Percentiles rank a stretch among this genome's conserved stretches.
Conservation (phyloP, 2,888 invertebrate species). For the Psococerastis gibbosa region DNA sequence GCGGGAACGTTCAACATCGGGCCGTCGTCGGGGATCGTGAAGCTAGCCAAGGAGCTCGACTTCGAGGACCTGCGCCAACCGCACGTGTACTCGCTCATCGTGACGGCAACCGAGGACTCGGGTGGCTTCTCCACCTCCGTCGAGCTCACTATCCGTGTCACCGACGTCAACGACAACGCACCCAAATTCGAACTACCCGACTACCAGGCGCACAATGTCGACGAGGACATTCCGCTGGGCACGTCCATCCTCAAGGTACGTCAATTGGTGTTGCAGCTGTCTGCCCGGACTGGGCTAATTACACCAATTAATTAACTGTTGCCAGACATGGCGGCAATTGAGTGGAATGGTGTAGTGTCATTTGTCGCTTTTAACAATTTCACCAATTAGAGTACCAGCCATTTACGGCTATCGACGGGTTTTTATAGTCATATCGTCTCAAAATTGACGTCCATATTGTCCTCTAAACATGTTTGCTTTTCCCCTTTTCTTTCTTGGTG, state of each 20-base stretch:
- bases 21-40: slow-evolving; percentile 84
- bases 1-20: slow-evolving; percentile 88
- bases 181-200: slow-evolving; percentile 92
- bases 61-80: slow-evolving; percentile 91
- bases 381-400: no score
- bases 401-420: no score
- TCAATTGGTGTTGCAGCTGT: no score
- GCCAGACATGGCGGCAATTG: no score
- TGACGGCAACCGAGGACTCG: slow-evolving; percentile 93
- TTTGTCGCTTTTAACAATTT: no score
- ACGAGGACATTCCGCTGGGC: slow-evolving; percentile 83
- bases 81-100: slow-evolving; percentile 78
- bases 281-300: no score
- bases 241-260: slow-evolving; percentile 62
- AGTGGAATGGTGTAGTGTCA: no score
- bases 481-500: no score
- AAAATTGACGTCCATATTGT: no score
- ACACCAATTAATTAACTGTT: no score
- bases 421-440: no score
- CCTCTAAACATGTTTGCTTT: no score
- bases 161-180: slow-evolving; percentile 94
- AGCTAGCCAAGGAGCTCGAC: slow-evolving; percentile 86
- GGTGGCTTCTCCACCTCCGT: slow-evolving; percentile 90
- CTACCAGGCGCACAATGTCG: slow-evolving; percentile 91
- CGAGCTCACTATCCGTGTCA: slow-evolving; percentile 84